phyloP scores from a whole-genome alignment of 2,113 vertebrate species.

The Zosterops hypoxanthus region DNA sequence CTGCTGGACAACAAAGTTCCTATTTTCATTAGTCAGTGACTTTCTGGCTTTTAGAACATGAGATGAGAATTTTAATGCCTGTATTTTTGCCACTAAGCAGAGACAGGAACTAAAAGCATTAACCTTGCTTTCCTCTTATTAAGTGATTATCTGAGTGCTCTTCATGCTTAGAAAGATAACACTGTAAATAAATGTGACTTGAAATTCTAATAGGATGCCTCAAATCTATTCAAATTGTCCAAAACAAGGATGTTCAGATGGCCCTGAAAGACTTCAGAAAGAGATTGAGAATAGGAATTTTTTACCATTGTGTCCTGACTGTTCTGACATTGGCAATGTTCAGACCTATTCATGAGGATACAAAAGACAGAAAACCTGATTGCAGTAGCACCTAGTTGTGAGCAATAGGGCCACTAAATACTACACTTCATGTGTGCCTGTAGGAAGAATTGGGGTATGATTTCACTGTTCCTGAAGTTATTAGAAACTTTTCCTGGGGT shows the following conservation, averaged over 20 bases:
- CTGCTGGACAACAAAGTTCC: not conserved
- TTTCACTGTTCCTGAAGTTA: not conserved
- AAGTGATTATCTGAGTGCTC: not conserved
- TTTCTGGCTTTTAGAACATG: not conserved
- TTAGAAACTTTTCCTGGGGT: not conserved
- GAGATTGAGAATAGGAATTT: not conserved
- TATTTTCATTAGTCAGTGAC: not conserved
- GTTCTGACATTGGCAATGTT: not conserved
- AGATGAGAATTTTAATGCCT: not conserved
- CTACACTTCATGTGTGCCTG: not conserved
- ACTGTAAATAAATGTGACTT: not conserved
- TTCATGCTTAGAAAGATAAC: not conserved
- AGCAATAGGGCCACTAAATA: not conserved
- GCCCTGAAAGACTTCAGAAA: not conserved
- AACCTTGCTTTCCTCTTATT: slow-evolving; percentile 11
- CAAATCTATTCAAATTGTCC: not conserved
- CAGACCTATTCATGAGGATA: slow-evolving; percentile 32
- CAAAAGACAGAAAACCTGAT: slow-evolving; percentile 42
- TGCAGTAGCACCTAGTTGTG: not conserved
- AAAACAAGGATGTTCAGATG: not conserved
- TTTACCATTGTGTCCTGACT: slow-evolving; percentile 20
- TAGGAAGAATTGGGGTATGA: not conserved
- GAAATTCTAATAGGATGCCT: not conserved
- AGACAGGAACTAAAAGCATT: not conserved
- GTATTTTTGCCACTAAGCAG: not conserved